A percentile compares a stretch with the other conserved stretches of the same genome.
Conservation (phyloP, 37 sponge, comb jelly and placozoan genomes). For the Spongilla lacustris region DNA sequence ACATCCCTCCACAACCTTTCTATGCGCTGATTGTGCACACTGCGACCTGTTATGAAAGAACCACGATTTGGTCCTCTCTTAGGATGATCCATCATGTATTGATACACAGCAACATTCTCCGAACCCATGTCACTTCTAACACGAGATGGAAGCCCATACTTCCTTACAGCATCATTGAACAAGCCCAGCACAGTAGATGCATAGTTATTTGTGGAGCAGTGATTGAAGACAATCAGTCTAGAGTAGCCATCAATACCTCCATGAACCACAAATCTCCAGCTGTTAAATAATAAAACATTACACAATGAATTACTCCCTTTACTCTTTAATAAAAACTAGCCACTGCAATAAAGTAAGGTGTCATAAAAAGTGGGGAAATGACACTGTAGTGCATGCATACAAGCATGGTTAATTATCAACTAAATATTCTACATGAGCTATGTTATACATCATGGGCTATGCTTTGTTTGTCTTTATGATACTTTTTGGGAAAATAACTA, state of each 20-base stretch:
- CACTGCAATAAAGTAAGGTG: too few relatives aligned
- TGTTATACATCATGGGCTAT: too few relatives aligned
- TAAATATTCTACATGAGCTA: too few relatives aligned
- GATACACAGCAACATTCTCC: constrained; percentile 30
- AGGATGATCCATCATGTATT: constrained; percentile 53
- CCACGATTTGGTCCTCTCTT: constrained; percentile 34
- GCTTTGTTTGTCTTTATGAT: too few relatives aligned
- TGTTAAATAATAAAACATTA: too few relatives aligned
- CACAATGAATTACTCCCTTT: too few relatives aligned
- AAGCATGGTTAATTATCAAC: too few relatives aligned
- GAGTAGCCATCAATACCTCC: constrained; percentile 63
- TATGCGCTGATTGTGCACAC: constrained; percentile 53
- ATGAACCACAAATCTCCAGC: constrained; percentile 59
- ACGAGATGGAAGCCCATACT: constrained; percentile 46
- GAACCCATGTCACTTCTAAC: constrained; percentile 47
- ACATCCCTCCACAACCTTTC: constrained; percentile 51
- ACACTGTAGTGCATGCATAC: too few relatives aligned
- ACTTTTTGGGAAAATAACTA: too few relatives aligned
- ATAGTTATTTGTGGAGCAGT: constrained; percentile 28
- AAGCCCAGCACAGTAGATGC: constrained; percentile 28
- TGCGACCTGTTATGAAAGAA: constrained; percentile 47
- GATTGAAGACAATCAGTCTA: constrained; percentile 15
- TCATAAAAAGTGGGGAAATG: too few relatives aligned
- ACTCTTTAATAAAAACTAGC: too few relatives aligned
- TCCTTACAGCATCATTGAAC: constrained; percentile 8